Evolutionary conservation across 2,888 invertebrate genomes (phyloP).

Genomic region (Cistogaster globosa): DNA sequence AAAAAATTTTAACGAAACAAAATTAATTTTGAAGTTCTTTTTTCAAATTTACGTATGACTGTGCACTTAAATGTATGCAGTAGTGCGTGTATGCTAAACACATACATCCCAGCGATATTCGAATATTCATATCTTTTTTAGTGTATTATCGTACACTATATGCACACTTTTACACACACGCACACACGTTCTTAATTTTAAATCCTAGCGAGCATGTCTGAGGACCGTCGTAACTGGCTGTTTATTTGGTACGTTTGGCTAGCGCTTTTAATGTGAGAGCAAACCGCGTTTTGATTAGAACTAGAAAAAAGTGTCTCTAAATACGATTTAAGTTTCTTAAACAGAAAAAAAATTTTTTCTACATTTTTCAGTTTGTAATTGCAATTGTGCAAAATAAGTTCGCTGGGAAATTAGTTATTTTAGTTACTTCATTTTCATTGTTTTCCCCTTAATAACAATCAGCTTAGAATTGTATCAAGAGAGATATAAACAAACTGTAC

Average conservation of each 20-base stretch:
- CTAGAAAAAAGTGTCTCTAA: too few relatives aligned
- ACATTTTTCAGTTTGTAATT: too few relatives aligned
- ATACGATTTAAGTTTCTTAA: too few relatives aligned
- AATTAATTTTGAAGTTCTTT: slow-evolving; percentile 70
- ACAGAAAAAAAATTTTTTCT: too few relatives aligned
- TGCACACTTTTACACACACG: background rate
- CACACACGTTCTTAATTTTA: background rate
- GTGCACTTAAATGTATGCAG: background rate
- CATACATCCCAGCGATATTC: background rate
- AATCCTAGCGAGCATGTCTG: background rate
- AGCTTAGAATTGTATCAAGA: slow-evolving; percentile 67
- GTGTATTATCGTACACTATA: slow-evolving; percentile 6
- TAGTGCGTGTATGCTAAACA: slow-evolving; percentile 28
- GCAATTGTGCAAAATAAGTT: background rate
- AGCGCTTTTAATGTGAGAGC: too few relatives aligned
- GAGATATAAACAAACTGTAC: slow-evolving; percentile 67
- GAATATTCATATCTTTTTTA: slow-evolving; percentile 13
- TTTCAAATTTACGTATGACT: slow-evolving; percentile 40
- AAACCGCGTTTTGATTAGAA: too few relatives aligned
- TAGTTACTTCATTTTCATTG: background rate
- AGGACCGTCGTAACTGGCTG: too few relatives aligned
- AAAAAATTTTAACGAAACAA: slow-evolving; percentile 61
- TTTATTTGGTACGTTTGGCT: too few relatives aligned
- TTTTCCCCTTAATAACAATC: slow-evolving; percentile 57
- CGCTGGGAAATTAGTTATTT: background rate